Evolutionary conservation across 2,113 vertebrate species (phyloP), one percentile per base, ranked within the genome.

Genomic region (Haemorhous mexicanus): DNA sequence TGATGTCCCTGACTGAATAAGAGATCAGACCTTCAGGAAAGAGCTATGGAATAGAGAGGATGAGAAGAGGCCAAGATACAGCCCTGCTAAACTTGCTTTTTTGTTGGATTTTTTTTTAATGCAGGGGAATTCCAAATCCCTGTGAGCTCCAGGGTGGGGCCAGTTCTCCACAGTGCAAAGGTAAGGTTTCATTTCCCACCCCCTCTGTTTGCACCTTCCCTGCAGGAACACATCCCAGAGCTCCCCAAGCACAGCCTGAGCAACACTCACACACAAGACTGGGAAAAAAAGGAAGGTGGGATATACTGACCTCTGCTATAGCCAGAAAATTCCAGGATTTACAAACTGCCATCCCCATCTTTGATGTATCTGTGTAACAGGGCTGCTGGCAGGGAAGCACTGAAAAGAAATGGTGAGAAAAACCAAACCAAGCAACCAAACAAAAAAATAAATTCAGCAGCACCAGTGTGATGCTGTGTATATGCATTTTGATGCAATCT

Each of bases 401-500:
- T 39, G 74, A 67, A 49, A 61, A 24, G 68, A 93, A 67, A 86
- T 5, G 32, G 47, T 1, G 19, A 46, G 21, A 26, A 43, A 37
- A 19, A 47, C 66, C 21, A 41, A 83, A 49, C 28, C 46, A n/a
- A 46, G 68, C 37, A 84, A 81, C 39, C 13, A 37, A 87, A 76
- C 23, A 12, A 41, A 56, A 61, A 62, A 20, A 19, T n/a, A 4
- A 47, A 23, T 75, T 23, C 70, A 53, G 46, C n/a, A 88, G 72
- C 46, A 37, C 50, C n/a, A 19, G 10, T 46, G 32, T 87, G 30
- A 59, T 75, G n/a, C 41, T 53, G 50, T 41, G 24, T 22, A 37
- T 86, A 90, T 90, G 75, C 75, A 53, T 95, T 92, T 93, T 58
- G 68, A 86, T 77, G 72, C 39, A 62, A 11, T 80, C 92, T 81